These are phyloP conservation scores for Drymonia ruficornis DNA, from an alignment of 2,888 invertebrate genomes.

Conservation along the genomic window DNA sequence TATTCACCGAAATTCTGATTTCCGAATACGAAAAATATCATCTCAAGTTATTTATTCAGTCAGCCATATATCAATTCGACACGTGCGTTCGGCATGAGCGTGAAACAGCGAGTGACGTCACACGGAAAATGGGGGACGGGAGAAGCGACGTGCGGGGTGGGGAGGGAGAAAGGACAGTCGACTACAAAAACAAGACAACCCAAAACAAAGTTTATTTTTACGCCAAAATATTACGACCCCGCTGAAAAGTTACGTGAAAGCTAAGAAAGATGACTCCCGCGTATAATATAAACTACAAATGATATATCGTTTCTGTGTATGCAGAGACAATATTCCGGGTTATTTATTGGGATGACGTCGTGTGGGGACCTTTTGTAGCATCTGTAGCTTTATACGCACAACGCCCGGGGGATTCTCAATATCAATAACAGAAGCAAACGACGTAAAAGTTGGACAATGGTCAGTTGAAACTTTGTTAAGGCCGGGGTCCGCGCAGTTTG, in stretches of 20 bases:
- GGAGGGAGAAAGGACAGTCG: constrained; percentile 29
- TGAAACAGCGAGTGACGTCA: constrained; percentile 46
- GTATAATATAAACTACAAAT: constrained; percentile 63
- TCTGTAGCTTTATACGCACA: constrained; percentile 58
- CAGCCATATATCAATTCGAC: constrained; percentile 74
- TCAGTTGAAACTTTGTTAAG: constrained; percentile 69
- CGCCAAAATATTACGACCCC: constrained; percentile 50
- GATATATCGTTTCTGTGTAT: constrained; percentile 59
- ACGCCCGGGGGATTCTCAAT: constrained; percentile 48
- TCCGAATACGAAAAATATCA: constrained; percentile 9
- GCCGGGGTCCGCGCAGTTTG: constrained; percentile 58
- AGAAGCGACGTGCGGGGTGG: background rate
- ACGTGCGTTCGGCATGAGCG: constrained; percentile 62
- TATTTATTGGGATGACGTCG: constrained; percentile 64
- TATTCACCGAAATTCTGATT: constrained; percentile 8
- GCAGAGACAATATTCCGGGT: constrained; percentile 63
- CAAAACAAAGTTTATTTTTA: constrained; percentile 60
- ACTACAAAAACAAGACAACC: constrained; percentile 47
- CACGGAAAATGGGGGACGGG: constrained; percentile 18
- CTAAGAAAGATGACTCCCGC: constrained; percentile 59
- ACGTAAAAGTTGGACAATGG: constrained; percentile 65
- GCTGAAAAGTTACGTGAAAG: constrained; percentile 58
- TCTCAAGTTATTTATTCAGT: constrained; percentile 73
- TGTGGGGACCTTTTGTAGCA: constrained; percentile 58
- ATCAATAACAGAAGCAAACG: constrained; percentile 72